Conservation (phyloP, 2,113 vertebrate species). For the Microcebus lehilahytsara region DNA sequence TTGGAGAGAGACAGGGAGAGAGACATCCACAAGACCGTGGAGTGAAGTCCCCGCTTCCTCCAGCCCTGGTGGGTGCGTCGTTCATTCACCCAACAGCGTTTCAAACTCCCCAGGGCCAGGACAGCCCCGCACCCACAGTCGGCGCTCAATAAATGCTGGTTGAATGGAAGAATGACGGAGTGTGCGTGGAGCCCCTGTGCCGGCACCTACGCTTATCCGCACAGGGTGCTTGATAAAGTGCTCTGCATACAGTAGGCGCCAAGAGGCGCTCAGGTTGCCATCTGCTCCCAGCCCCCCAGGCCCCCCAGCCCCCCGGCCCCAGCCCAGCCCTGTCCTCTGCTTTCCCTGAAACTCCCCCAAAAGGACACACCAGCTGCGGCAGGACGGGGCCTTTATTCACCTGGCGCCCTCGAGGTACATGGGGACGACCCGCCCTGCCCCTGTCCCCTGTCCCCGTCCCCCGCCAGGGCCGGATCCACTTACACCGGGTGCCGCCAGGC, state of each 20-base stretch:
- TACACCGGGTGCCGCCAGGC: background rate
- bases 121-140: background rate
- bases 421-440: background rate
- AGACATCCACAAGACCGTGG: background rate
- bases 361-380: background rate
- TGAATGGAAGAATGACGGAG: fast-evolving
- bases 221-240: background rate
- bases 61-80: too few relatives aligned
- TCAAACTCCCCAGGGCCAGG: background rate
- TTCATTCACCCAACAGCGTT: background rate
- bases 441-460: background rate
- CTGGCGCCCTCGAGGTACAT: background rate
- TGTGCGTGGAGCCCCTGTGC: background rate
- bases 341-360: background rate
- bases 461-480: background rate
- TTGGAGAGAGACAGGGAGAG: background rate
- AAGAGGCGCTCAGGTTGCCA: background rate
- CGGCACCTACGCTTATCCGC: fast-evolving
- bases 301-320: background rate
- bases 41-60: background rate
- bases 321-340: background rate
- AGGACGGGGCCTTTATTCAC: slow-evolving; percentile 43
- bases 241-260: background rate
- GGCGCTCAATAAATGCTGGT: background rate
- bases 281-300: background rate